phyloP scores from a whole-genome alignment of 2,797 vertebrate species.

The Poeciliopsis infans region DNA sequence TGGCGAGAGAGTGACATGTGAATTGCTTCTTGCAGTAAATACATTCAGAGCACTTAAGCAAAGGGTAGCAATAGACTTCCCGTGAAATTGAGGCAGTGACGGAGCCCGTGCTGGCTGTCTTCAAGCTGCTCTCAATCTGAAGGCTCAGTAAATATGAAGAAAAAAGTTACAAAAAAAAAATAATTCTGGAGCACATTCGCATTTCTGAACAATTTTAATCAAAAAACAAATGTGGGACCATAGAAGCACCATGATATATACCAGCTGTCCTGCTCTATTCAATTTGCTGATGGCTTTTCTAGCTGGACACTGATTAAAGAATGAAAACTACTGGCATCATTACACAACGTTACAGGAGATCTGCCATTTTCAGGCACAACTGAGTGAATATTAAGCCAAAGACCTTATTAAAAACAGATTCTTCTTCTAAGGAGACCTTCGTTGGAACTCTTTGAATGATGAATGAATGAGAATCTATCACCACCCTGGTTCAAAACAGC shows the following conservation, averaged over 20 bases:
- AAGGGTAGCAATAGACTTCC: slow-evolving; percentile 49
- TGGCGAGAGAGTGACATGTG: slow-evolving; percentile 35
- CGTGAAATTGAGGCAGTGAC: slow-evolving; percentile 45
- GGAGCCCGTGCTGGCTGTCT: slow-evolving; percentile 29
- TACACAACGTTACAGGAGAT: neutral
- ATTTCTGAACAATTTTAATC: neutral
- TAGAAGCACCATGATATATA: neutral
- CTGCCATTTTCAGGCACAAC: neutral
- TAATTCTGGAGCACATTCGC: neutral
- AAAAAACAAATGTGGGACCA: neutral
- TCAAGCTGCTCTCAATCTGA: slow-evolving; percentile 14
- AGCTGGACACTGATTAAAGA: neutral
- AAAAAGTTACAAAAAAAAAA: neutral
- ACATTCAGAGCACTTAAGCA: slow-evolving; percentile 48
- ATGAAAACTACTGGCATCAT: slow-evolving; percentile 10
- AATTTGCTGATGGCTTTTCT: slow-evolving; percentile 10
- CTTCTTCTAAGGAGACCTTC: neutral
- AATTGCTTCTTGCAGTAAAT: slow-evolving; percentile 62
- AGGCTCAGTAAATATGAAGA: slow-evolving; percentile 18
- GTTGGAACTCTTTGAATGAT: neutral
- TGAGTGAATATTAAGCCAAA: neutral
- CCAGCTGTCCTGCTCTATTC: neutral
- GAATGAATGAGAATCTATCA: neutral
- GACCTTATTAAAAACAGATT: neutral
- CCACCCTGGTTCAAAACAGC: neutral